Conservation (phyloP, 2,797 vertebrate species). For the Tiaroga cobitis region DNA sequence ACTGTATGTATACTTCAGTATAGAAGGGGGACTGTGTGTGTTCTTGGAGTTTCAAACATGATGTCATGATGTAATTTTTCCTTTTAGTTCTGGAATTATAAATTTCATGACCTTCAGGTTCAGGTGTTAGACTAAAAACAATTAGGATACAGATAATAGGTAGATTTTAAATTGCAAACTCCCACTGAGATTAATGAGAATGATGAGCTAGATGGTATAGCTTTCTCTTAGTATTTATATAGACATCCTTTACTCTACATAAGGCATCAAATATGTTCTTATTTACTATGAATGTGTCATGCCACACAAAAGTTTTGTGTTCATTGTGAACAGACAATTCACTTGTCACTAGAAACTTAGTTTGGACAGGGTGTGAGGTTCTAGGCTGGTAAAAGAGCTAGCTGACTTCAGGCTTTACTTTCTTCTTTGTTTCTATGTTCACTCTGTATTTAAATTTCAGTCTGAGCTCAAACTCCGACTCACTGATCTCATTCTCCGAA, state of each 20-base stretch:
- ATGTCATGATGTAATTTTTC: neutral
- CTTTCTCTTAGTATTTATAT: neutral
- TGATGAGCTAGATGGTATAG: neutral
- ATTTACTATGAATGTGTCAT: neutral
- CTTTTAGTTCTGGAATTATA: neutral
- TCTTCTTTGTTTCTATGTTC: constrained; percentile 3
- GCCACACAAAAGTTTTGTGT: neutral
- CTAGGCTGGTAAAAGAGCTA: neutral
- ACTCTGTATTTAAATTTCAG: neutral
- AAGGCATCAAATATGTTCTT: neutral
- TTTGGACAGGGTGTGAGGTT: neutral
- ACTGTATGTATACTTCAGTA: too few species aligned
- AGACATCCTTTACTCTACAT: neutral
- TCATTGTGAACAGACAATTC: neutral
- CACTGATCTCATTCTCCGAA: constrained; percentile 34
- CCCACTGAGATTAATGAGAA: neutral
- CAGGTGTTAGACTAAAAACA: neutral
- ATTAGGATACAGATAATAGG: neutral
- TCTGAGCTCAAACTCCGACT: neutral
- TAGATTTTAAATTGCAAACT: neutral
- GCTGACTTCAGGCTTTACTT: constrained; percentile 16
- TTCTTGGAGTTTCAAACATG: neutral
- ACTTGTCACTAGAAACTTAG: neutral
- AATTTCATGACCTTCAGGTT: neutral
- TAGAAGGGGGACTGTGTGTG: too few species aligned